Evolutionary conservation across 2,888 invertebrate species (phyloP), one percentile per base, ranked within the genome.

Genomic region (Oligia strigilis): DNA sequence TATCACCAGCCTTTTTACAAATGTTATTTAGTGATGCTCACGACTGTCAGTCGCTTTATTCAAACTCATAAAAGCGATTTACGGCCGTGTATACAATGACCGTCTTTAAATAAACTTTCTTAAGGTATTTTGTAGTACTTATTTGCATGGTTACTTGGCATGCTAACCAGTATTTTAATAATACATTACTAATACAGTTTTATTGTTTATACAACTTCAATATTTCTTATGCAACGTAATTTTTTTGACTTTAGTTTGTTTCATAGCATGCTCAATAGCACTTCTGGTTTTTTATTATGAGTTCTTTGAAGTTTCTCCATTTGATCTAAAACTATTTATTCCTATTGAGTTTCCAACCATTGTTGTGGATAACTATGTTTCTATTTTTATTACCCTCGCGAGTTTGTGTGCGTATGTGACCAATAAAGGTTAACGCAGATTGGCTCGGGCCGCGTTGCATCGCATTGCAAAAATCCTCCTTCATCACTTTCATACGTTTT

Each of bases 61-160:
- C 8, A 14, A 5, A 71, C 14, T 71, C 36, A n/a, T n/a, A 58
- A 36, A 36, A 40, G 17, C 3, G 40, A 40, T 3, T 62, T n/a
- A 40, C 40, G 4, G 40, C 11, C 17, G 11, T 64, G 58, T 46
- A 17, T 43, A 11, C 29, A 64, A 43, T 19, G 8, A 5, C 5
- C 5, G 8, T 49, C 13, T 14, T 4, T 40, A 52, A 77, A 62
- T 40, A 60, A 14, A 49, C 5, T 19, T 49, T 77, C 5, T 23
- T 29, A 17, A 4, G 5, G 13, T 46, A n/a, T 55, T 65, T 46
- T 19, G 17, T 55, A 4, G n/a, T 58, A 29, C 29, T 29, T 29
- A 43, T 40, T 65, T 36, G 66, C 80, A 66, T 80, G 66, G 19
- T 66, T 55, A 80, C 80, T 46, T 66, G n/a, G n/a, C 23, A 77